Conservation (phyloP, 2,113 vertebrate genomes). For the Mastomys coucha region DNA sequence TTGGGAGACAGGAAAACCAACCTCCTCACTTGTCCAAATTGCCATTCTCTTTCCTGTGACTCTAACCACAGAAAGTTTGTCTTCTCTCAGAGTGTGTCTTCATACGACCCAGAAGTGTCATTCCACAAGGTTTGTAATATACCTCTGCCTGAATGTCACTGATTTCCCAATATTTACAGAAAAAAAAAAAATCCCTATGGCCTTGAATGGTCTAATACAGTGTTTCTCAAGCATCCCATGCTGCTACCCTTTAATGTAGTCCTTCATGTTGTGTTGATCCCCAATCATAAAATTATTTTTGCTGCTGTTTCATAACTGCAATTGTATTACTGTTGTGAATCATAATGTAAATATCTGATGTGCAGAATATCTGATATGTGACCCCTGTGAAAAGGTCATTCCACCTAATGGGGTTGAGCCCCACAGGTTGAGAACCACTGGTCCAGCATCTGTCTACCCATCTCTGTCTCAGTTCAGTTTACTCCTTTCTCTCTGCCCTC, state of each 20-base stretch:
- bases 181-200: not conserved
- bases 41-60: not conserved
- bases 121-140: not conserved
- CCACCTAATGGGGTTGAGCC: rapidly evolving
- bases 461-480: not conserved
- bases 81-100: constrained; percentile 12
- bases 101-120: not conserved
- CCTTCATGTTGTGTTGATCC: not conserved
- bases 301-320: not conserved
- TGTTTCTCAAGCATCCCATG: not conserved
- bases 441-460: not conserved
- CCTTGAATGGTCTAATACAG: not conserved
- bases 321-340: not conserved
- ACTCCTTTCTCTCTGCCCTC: not conserved
- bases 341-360: not conserved
- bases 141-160: not conserved
- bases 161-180: not conserved
- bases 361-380: not conserved
- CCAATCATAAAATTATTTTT: not conserved
- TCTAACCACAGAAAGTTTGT: not conserved
- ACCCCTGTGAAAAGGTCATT: not conserved
- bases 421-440: not conserved
- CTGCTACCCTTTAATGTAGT: not conserved
- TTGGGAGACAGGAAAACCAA: not conserved
- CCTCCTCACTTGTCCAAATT: not conserved